phyloP scores from a whole-genome alignment of 2,113 vertebrate genomes.

The Rhizomys pruinosus region DNA sequence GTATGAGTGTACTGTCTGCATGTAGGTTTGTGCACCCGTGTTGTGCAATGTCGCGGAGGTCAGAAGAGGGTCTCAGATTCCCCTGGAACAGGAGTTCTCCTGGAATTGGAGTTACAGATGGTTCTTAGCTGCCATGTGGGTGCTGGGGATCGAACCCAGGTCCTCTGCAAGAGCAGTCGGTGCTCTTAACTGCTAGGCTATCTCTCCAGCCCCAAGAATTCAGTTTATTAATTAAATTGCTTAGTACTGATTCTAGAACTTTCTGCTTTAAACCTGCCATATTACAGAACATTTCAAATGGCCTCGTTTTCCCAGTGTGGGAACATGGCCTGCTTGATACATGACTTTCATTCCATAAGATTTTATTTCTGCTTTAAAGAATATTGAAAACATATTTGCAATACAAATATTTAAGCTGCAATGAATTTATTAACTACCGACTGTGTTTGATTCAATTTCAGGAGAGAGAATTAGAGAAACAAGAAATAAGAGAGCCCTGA shows the following conservation, averaged over 20 bases:
- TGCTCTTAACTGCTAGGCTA: no score
- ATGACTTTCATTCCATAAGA: constrained; percentile 36
- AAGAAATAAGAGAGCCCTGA: constrained; percentile 78
- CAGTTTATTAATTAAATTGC: constrained; percentile 84
- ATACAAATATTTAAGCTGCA: constrained; percentile 85
- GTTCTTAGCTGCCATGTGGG: no score
- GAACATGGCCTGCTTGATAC: constrained; percentile 62
- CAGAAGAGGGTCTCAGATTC: no score
- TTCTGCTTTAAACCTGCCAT: constrained; percentile 82
- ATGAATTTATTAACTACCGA: constrained; percentile 91
- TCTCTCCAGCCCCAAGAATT: no score
- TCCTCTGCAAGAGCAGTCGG: no score
- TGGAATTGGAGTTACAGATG: no score
- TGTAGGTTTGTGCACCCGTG: no score
- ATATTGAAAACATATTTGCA: constrained; percentile 86
- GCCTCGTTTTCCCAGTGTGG: constrained; percentile 58
- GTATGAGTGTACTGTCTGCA: no score
- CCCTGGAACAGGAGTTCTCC: no score
- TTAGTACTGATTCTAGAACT: constrained; percentile 77
- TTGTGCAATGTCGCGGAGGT: no score
- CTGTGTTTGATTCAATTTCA: constrained; percentile 86
- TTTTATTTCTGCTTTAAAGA: constrained; percentile 66
- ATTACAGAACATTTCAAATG: constrained; percentile 79
- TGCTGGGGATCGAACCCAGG: no score
- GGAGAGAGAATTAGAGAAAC: rapidly evolving